Evolutionary conservation across 2,888 invertebrate genomes (phyloP), one percentile per base, ranked within the genome.

Genomic region (Ectemnius continuus): DNA sequence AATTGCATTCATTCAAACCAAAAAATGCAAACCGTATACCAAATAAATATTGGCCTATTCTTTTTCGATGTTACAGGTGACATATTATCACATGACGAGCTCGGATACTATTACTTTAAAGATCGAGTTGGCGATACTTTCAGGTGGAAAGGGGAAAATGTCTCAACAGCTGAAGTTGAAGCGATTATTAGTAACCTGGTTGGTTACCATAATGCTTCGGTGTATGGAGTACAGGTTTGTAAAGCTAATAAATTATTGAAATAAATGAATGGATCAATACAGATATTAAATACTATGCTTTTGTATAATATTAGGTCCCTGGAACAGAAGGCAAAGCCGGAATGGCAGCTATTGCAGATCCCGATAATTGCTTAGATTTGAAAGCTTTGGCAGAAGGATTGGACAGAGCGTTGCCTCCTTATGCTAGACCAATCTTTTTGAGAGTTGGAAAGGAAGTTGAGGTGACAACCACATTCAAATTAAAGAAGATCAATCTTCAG

Each of bases 191-290:
- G 93, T 79, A 93, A 92, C 72, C 90, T 92, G 3, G 85, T 86
- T n/a, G 87, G 87, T 62, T 95, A 97, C 85, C 94, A 95, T 85
- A 98, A 98, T 90, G 96, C 96, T 8, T 96, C 97, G 8, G 98
- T 98, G 14, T 99, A 97, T 88, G 99, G 99, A 18, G 98, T 99
- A 13, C 95, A 96, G 92, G 95, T 97, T 66, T 36, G 75, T 70
- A 28, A 57, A 13, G 16, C 18, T 60, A n/a, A 56, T 61, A 18
- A 16, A 67, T 47, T n/a, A 48, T 68, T n/a, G 57, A 68, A 57
- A 36, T 20, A 48, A 52, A 47, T 18, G 8, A 52, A 47, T 18
- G 8, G n/a, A 48, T 45, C 20, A 16, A 26, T 18, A 36, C 18
- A 52, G 2, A 16, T 14, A 28, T 52, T 65, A 5, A 13, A 48